Conservation (phyloP, 2,113 vertebrate species). For the Chionodraco myersi region DNA sequence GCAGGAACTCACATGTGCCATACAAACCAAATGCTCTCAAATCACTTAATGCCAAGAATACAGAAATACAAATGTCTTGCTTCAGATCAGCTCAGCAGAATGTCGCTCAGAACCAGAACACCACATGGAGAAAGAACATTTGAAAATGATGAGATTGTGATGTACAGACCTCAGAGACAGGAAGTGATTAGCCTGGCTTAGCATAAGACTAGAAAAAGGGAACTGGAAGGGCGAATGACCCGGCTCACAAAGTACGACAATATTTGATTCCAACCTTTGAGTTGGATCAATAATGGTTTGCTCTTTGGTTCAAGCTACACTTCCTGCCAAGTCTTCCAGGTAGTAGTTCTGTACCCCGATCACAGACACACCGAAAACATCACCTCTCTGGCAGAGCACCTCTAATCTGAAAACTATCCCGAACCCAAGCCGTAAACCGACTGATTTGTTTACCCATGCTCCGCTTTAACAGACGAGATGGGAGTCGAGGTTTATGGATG, state of each 20-base stretch:
- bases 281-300: no score
- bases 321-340: no score
- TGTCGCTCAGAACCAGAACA: background rate
- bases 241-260: no score
- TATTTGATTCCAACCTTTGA: no score
- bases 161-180: background rate
- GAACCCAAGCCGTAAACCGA: no score
- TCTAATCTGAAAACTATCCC: no score
- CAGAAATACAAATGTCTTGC: background rate
- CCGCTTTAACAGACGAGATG: background rate
- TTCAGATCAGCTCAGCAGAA: background rate
- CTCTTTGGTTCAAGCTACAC: no score
- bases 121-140: background rate
- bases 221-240: no score
- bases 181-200: background rate
- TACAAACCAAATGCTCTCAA: background rate
- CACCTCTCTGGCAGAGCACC: no score
- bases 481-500: background rate
- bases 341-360: no score
- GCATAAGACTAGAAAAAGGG: background rate
- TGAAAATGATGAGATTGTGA: background rate
- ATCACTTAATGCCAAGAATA: background rate
- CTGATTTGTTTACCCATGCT: background rate
- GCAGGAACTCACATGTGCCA: background rate
- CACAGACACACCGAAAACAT: no score